phyloP scores from a whole-genome alignment of 2,797 vertebrate genomes.

The Micropoecilia bifurca region DNA sequence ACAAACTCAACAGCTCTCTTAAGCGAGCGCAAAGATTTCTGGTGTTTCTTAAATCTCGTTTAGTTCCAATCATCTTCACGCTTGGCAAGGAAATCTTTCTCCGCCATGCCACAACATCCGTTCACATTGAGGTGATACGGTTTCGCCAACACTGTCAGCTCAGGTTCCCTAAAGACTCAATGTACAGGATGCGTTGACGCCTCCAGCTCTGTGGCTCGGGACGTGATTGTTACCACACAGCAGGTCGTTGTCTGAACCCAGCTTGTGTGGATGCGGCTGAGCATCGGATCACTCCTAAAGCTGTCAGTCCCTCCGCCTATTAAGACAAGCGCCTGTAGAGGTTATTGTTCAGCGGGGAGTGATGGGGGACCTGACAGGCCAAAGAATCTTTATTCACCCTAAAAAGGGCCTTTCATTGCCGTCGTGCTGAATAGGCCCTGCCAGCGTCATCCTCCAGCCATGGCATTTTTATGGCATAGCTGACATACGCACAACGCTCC shows the following conservation, averaged over 20 bases:
- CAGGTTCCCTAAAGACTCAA: constrained; percentile 38
- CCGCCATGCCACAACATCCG: constrained; percentile 53
- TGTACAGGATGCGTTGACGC: constrained; percentile 49
- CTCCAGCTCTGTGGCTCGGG: constrained; percentile 37
- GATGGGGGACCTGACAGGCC: constrained; percentile 72
- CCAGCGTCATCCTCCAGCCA: constrained; percentile 75
- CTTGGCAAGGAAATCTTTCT: constrained; percentile 35
- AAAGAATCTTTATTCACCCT: constrained; percentile 77
- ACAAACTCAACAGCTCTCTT: constrained; percentile 32
- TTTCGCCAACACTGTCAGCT: constrained; percentile 61
- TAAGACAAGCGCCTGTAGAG: constrained; percentile 75
- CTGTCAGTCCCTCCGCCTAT: constrained; percentile 75
- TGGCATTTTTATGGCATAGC: constrained; percentile 83
- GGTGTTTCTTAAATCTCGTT: constrained; percentile 57
- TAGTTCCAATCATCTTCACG: constrained; percentile 56
- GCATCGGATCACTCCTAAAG: constrained; percentile 54
- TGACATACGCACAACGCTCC: constrained; percentile 68
- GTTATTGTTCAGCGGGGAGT: constrained; percentile 66
- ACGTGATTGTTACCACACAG: constrained; percentile 61
- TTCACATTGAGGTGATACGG: constrained; percentile 57
- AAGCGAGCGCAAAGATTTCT: constrained; percentile 40
- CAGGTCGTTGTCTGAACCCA: constrained; percentile 51
- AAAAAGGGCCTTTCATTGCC: constrained; percentile 67
- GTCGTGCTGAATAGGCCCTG: constrained; percentile 73
- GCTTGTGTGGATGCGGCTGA: constrained; percentile 43